A percentile compares a stretch with the other conserved stretches of the same genome.
Conservation (phyloP, 2,113 vertebrate species). For the Morone saxatilis region DNA sequence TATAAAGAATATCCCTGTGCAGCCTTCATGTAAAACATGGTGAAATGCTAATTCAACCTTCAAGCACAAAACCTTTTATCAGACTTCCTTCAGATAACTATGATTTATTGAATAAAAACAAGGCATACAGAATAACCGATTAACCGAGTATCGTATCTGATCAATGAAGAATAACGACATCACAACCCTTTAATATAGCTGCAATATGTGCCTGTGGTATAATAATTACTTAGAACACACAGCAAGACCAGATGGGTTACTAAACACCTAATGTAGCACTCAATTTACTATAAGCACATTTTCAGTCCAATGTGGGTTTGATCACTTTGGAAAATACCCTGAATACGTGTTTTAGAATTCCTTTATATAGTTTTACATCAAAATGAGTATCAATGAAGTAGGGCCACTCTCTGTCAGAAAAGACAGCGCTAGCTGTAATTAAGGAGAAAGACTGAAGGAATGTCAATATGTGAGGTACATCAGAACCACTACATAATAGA, state of each 20-base stretch:
- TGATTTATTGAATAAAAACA: conserved; percentile 52
- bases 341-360: not conserved
- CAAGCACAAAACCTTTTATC: conserved; percentile 38
- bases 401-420: not conserved
- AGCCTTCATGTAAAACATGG: conserved; percentile 20
- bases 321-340: not conserved
- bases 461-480: not conserved
- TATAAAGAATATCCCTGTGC: not conserved
- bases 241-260: conserved; percentile 25
- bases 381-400: conserved; percentile 7
- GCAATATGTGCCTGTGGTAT: conserved; percentile 6
- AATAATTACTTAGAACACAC: conserved; percentile 24
- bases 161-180: conserved; percentile 35
- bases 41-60: conserved; percentile 57
- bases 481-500: not conserved
- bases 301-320: conserved; percentile 3
- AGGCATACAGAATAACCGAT: conserved; percentile 18
- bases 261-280: conserved; percentile 28
- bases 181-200: not conserved
- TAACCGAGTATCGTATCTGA: conserved; percentile 5
- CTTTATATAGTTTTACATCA: not conserved
- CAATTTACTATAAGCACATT: conserved; percentile 16
- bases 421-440: not conserved
- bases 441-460: not conserved
- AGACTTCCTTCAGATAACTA: conserved; percentile 11